Evolutionary conservation across 1,140 invertebrate species (phyloP), one percentile per base, ranked within the genome.

Genomic region (Fopius arisanus): DNA sequence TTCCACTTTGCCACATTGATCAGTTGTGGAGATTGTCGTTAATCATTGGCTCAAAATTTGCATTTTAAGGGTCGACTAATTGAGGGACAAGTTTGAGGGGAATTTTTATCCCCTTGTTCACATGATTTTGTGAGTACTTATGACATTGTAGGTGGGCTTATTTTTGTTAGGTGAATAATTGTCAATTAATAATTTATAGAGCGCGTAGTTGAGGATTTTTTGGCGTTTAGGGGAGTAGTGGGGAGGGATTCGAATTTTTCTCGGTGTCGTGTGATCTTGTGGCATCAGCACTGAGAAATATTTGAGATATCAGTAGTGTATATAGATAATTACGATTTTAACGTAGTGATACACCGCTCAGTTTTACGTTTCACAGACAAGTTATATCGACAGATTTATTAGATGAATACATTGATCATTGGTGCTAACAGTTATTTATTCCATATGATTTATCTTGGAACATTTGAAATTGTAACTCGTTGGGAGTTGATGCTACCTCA

Each of bases 401-500:
- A 65, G 29, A 19, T 29, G 10, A 65, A 65, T 9, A 65, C 29
- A 41, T 26, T 40, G 5, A 41, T 19, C 66, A 28, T 26, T 26
- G 66, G 37, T 51, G 66, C 66, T 41, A 33, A 23, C 29, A 37
- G 6, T 51, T 41, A 26, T 68, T 21, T 51, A 43, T 14, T 68
- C n/a, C 23, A n/a, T 48, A 6, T 33, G n/a, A 33, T 23, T 31
- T 41, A 21, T 28, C 40, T 12, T 19, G 33, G 14, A 59, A 23
- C 31, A 21, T 67, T 73, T 51, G 14, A 63, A 23, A 28, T 29
- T 12, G 21, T 48, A 21, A 41, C 29, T 37, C 12, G 19, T 70
- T 70, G 37, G n/a, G 69, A 71, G 10, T 66, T 31, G 26, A 16
- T 72, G 63, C 63, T 72, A 48, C 26, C 63, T 66, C 40, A 72